Percentiles rank a stretch among this genome's conserved stretches.
Conservation (phyloP, 1,140 invertebrate species). For the Centruroides sculpturatus region DNA sequence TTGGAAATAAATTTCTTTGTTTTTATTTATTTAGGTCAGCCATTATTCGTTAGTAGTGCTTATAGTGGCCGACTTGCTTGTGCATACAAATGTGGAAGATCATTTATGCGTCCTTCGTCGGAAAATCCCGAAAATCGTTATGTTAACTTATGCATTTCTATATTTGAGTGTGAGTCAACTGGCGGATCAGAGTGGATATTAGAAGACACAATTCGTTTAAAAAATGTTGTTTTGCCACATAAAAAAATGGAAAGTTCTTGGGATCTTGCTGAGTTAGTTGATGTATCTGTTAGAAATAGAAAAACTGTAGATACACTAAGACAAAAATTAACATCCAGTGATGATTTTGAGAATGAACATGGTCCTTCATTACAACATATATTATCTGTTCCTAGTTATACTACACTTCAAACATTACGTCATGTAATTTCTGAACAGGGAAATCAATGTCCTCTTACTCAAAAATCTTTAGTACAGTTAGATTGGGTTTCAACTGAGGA, state of each 20-base stretch:
- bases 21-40: conserved; percentile 28
- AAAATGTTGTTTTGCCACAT: conserved; percentile 68
- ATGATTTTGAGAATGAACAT: conserved; percentile 8
- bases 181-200: conserved; percentile 94
- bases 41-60: conserved; percentile 85
- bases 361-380: conserved; percentile 28
- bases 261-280: conserved; percentile 66
- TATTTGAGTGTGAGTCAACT: conserved; percentile 98
- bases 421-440: conserved; percentile 81
- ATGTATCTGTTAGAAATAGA: conserved; percentile 53
- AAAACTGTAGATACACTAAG: conserved; percentile 15
- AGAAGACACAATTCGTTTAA: conserved; percentile 88
- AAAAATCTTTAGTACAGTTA: conserved; percentile 58
- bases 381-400: conserved; percentile 79
- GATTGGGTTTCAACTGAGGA: conserved; percentile 99
- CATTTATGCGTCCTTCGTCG: conserved; percentile 38
- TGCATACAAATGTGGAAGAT: conserved; percentile 61
- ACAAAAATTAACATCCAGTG: conserved; percentile 6
- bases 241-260: conserved; percentile 51
- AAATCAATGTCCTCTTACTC: conserved; percentile 68
- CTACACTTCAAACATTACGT: conserved; percentile 71
- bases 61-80: conserved; percentile 93
- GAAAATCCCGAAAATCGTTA: conserved; percentile 61
- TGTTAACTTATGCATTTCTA: conserved; percentile 85
- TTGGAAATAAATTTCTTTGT: neutral